phyloP scores from a whole-genome alignment of 2,113 vertebrate genomes.

The Tachysurus vachellii region DNA sequence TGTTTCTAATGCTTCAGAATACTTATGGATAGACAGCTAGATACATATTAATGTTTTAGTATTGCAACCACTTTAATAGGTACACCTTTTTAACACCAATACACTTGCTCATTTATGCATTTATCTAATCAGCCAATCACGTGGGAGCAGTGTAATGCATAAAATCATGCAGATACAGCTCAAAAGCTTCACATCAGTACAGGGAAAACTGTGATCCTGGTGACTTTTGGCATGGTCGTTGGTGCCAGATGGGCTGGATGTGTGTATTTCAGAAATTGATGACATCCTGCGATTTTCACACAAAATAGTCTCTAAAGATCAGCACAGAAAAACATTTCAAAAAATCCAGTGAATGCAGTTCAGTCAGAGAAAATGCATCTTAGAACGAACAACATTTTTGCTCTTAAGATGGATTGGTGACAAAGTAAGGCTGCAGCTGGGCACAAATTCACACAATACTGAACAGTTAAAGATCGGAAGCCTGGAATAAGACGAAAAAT shows the following conservation, averaged over 20 bases:
- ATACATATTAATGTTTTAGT: neutral
- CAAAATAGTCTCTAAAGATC: neutral
- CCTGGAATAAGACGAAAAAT: neutral
- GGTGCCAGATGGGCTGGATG: neutral
- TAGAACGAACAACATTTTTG: neutral
- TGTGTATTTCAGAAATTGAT: neutral
- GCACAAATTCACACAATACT: neutral
- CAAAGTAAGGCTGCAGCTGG: neutral
- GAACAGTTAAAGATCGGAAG: neutral
- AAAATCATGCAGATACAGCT: neutral
- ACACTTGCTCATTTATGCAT: neutral
- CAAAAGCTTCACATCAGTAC: neutral
- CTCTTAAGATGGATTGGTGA: neutral
- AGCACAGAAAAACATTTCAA: neutral
- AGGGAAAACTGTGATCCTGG: neutral
- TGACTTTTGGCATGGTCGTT: neutral
- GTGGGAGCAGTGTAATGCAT: neutral
- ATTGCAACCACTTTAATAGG: neutral
- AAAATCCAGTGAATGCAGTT: neutral
- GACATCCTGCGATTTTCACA: neutral
- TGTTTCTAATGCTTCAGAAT: neutral
- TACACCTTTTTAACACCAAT: neutral
- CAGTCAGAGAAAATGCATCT: neutral
- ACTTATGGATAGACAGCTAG: neutral
- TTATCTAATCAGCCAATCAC: neutral